Evolutionary conservation across 2,113 vertebrate genomes (phyloP).

Genomic region (Laterallus jamaicensis): DNA sequence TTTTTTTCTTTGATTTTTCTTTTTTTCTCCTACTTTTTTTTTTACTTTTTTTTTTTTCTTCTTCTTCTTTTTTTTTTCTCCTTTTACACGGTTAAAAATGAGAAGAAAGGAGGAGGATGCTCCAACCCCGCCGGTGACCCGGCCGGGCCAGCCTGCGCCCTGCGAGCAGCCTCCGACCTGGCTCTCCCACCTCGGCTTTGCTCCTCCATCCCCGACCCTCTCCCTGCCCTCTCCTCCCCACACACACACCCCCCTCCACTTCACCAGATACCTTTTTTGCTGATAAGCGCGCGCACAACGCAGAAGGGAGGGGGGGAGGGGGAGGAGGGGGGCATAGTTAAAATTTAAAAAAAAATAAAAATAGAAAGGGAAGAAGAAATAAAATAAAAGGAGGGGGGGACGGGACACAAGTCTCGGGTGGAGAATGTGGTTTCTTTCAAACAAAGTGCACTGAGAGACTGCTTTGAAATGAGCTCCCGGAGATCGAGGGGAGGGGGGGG

Average conservation of each 20-base stretch:
- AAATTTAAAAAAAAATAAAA: neutral
- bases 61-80: neutral
- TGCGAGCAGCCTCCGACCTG: constrained; percentile 26
- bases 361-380: neutral
- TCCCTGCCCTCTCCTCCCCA: neutral
- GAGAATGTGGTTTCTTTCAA: constrained; percentile 55
- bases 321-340: too few species aligned
- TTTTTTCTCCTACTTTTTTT: neutral
- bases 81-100: constrained; percentile 3
- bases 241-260: neutral
- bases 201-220: neutral
- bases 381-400: neutral
- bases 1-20: neutral
- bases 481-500: neutral
- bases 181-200: neutral
- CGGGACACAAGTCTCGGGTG: neutral
- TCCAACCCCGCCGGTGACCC: neutral
- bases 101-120: neutral
- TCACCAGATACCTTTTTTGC: neutral
- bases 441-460: constrained; percentile 78
- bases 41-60: neutral
- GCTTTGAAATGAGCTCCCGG: constrained; percentile 69
- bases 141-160: neutral
- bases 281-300: neutral
- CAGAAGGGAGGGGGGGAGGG: neutral